Evolutionary conservation across 2,797 vertebrate genomes (phyloP), one percentile per base, ranked within the genome.

Genomic region (Betta splendens): DNA sequence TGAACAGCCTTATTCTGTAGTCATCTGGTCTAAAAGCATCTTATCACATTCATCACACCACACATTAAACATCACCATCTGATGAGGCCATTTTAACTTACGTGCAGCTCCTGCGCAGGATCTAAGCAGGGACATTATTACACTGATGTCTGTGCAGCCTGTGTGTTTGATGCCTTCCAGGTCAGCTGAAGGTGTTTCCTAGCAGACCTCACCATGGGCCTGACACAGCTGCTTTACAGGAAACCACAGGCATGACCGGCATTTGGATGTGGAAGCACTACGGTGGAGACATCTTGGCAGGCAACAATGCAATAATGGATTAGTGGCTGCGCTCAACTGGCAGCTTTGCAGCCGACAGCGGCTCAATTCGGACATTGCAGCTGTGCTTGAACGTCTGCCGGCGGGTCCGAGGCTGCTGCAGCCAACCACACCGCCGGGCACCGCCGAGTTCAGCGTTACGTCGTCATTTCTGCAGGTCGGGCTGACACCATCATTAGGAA

Each of bases 401-500:
- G n/a, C n/a, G n/a, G n/a, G n/a, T n/a, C n/a, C n/a, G n/a, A n/a
- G 62, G 49, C 47, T 70, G 49, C 36, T 12, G 50, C 52, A 63
- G 62, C 52, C 52, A 16, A 10, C 43, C 58, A 11, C 28, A 22
- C 25, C 42, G 44, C 16, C 69, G 13, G 46, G 18, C 52, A 54
- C 56, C 63, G 71, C 57, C 48, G 65, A 79, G 42, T 80, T 73
- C 32, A 70, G 79, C 78, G 48, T 66, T 5, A 59, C 63, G 67
- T 67, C 80, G 67, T 73, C 66, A 42, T 72, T 37, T 75, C 71
- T 72, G 73, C 70, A 52, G 74, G 53, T 71, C 56, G 53, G 60
- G 44, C 56, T 72, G 81, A 70, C 57, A 66, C 51, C 66, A 73
- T 75, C 66, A 75, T 67, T 48, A 43, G 64, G 64, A 87, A 87